phyloP scores from a whole-genome alignment of 2,888 invertebrate species.

The Machimus rusticus region DNA sequence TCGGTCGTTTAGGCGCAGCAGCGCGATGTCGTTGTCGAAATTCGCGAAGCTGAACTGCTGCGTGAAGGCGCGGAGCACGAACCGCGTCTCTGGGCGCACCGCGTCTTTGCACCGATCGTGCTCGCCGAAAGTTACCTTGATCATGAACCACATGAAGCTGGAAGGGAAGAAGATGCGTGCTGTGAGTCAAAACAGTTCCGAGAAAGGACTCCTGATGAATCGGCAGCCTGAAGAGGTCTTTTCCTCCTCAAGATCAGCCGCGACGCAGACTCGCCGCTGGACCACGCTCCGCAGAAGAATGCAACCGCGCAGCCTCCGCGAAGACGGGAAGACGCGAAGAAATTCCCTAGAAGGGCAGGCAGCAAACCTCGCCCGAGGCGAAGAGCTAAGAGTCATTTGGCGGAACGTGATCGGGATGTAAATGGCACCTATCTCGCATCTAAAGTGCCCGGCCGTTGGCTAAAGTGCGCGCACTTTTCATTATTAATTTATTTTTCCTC shows the following conservation, averaged over 20 bases:
- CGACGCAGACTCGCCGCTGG: neutral
- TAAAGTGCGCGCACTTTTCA: conserved; percentile 20
- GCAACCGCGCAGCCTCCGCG: neutral
- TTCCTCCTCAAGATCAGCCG: neutral
- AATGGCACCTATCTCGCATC: neutral
- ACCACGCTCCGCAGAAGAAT: neutral
- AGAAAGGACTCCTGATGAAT: neutral
- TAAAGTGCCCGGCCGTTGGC: neutral
- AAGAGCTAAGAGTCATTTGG: neutral
- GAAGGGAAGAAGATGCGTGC: conserved; percentile 53
- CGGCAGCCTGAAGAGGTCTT: neutral
- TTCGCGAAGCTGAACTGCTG: conserved; percentile 85
- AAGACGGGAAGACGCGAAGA: neutral
- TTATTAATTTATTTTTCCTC: neutral
- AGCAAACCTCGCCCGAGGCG: neutral
- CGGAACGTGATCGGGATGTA: conserved; percentile 5
- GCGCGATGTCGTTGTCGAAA: conserved; percentile 88
- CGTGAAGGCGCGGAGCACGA: conserved; percentile 77
- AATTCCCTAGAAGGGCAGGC: neutral
- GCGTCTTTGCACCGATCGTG: conserved; percentile 83
- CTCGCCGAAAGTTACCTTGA: conserved; percentile 87
- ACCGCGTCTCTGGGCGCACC: conserved; percentile 76
- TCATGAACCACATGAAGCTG: conserved; percentile 93
- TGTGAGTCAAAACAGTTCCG: neutral
- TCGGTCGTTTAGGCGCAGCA: conserved; percentile 80